Base-by-base conservation (phyloP, 2,113 vertebrate genomes). In the Tetrao urogallus region DNA sequence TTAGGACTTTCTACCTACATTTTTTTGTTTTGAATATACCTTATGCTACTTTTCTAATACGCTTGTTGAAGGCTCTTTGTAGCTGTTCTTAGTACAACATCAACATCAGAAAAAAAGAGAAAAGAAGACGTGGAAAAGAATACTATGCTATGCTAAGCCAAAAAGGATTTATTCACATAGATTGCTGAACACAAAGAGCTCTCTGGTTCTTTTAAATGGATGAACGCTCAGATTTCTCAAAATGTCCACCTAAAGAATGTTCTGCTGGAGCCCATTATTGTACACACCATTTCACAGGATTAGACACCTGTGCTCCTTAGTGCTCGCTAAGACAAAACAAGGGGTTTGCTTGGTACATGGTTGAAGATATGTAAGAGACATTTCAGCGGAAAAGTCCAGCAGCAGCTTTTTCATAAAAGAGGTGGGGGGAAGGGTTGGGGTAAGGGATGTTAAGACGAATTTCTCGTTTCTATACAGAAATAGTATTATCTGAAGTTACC, bases 91-190 rank as follows among this genome's bases (percentile, higher is more conserved):
- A 65, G 6, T 45, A 47, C 5, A 90, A 6, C 10, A 57, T 43
- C 7, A 4, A 19, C 71, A 63, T 42, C 65, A 74, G 34, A 4
- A 19, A 60, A 58, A 48, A 65, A 27, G 14, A 15, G 27, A 25
- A n/a, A 48, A 43, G 34, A 0, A 1, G 8, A 18, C 54, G 9
- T 9, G 58, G 18, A 48, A 43, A 40, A 0, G 1, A 8, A 21
- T 63, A 7, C 8, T 58, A 43, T 52, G 32, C 13, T 81, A 43
- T 52, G 34, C 10, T 78, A 66, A 65, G 28, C 0, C 0, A 54
- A 57, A 90, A 77, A 74, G 4, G 2, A 36, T 60, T 77, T 84
- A 6, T 78, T 71, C 43, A 10, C 2, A 11, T 36, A 75, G 20
- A 74, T 2, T 50, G 27, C 10, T n/a, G n/a, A 58, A 25, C 20